These are phyloP conservation scores for Unio delphinus DNA, from an alignment of 2,888 invertebrate genomes.

Conservation along the genomic window DNA sequence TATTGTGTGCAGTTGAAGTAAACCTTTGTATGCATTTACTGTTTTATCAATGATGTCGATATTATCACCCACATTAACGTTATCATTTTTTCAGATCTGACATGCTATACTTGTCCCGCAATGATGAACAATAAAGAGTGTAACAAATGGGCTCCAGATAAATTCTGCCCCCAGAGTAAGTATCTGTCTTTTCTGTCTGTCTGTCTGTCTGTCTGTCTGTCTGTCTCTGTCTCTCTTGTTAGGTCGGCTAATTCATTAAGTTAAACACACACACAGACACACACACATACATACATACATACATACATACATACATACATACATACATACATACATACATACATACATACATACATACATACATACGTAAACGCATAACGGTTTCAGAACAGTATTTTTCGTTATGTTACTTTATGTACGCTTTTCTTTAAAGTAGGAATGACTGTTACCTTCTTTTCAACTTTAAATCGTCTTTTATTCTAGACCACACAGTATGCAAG, in stretches of 20 bases:
- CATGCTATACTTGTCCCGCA: conserved; percentile 49
- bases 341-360: too few species aligned
- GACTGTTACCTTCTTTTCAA: neutral
- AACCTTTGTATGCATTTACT: too few species aligned
- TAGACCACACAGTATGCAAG: conserved; percentile 45
- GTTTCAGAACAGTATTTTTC: too few species aligned
- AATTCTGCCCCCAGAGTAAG: conserved; percentile 36
- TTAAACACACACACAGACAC: too few species aligned
- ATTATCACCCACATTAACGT: neutral
- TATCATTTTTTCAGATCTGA: conserved; percentile 31
- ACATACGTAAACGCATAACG: too few species aligned
- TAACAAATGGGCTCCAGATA: conserved; percentile 52
- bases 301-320: too few species aligned
- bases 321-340: too few species aligned
- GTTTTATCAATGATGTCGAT: too few species aligned
- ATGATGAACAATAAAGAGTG: conserved; percentile 43
- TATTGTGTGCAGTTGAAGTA: too few species aligned
- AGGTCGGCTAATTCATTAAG: too few species aligned
- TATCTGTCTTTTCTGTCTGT: neutral
- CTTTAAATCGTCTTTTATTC: neutral
- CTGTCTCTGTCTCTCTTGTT: neutral
- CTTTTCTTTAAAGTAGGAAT: neutral
- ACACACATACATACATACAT: too few species aligned
- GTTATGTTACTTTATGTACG: neutral
- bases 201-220: neutral